Evolutionary conservation across 1,140 invertebrate species (phyloP).

Genomic region (Lordiphosa collinella): DNA sequence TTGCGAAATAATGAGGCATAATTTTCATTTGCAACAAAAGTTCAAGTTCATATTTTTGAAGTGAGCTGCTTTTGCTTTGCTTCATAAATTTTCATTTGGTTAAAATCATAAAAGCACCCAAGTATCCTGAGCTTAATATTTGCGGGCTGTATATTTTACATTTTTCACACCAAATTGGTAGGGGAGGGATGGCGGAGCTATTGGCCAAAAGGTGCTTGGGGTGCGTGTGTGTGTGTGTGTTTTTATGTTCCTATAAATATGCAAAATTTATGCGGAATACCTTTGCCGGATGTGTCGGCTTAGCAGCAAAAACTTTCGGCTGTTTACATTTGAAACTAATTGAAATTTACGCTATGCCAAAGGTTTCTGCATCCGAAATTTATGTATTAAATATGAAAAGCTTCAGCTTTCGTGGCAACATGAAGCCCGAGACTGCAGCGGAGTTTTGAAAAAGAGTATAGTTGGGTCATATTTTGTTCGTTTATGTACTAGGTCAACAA

Average conservation of each 20-base stretch:
- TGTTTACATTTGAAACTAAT: slow-evolving; percentile 50
- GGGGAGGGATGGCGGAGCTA: slow-evolving; percentile 17
- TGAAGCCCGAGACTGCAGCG: too few relatives aligned
- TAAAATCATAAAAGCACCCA: slow-evolving; percentile 42
- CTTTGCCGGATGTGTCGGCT: slow-evolving; percentile 26
- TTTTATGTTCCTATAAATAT: slow-evolving; percentile 49
- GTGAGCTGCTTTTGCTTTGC: slow-evolving; percentile 32
- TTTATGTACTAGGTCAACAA: too few relatives aligned
- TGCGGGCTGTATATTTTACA: slow-evolving; percentile 44
- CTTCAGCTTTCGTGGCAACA: neutral
- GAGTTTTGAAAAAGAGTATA: too few relatives aligned
- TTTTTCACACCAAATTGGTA: slow-evolving; percentile 34
- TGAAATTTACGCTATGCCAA: slow-evolving; percentile 62
- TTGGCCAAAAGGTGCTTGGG: slow-evolving; percentile 43
- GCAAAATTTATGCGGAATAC: slow-evolving; percentile 47
- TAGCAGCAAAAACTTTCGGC: slow-evolving; percentile 39
- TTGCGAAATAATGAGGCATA: slow-evolving; percentile 60
- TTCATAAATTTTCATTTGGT: slow-evolving; percentile 71
- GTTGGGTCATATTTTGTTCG: too few relatives aligned
- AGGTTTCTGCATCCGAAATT: slow-evolving; percentile 26
- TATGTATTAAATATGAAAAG: slow-evolving; percentile 6
- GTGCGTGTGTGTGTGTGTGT: slow-evolving; percentile 2
- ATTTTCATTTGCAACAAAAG: slow-evolving; percentile 58
- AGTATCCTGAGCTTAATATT: slow-evolving; percentile 34
- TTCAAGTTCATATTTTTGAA: slow-evolving; percentile 50